Evolutionary conservation across 2,797 vertebrate species (phyloP), one percentile per base, ranked within the genome.

Genomic region (Cuniculus paca): DNA sequence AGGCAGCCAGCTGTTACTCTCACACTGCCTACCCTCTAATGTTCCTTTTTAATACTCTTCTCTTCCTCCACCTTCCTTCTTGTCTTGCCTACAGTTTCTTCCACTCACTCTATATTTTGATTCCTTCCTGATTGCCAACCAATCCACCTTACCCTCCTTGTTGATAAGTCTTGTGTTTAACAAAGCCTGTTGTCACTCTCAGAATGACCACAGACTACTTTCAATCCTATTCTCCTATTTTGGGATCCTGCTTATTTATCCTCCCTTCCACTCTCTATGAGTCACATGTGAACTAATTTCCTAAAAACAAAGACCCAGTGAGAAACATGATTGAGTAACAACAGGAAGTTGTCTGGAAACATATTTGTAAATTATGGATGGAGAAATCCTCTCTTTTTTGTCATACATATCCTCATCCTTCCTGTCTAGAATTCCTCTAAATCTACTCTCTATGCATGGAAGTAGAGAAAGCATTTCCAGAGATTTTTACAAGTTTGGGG

Each of bases 31-130:
- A 72, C 77, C 31, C 70, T 80, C 72, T 65, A 34, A 39, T 74
- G n/a, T 96, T 79, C 90, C 36, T 74, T 94, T 90, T 81, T 5
- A 79, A 52, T 72, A 39, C 26, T 74, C 9, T 65, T 75, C 45
- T 75, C 61, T 94, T 79, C 19, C 52, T 24, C 61, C 34, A 34
- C 36, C 39, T 86, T 65, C 65, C 75, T 84, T 54, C 42, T 94
- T 36, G 31, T 75, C 31, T 80, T 77, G 42, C 79, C 75, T 17
- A 16, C n/a, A 58, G 36, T 28, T 42, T 79, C 52, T 80, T 52
- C 52, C 31, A 89, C 93, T 86, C 61, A 48, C 20, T 82, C 39
- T 2, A 34, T 42, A 16, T 63, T 42, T 83, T 63, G 63, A 83
- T 63, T 72, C 28, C 90, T 79, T 93, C 54, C 78, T 19, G 52